Conservation (phyloP, 2,113 vertebrate genomes). For the Synodontis membranacea region DNA sequence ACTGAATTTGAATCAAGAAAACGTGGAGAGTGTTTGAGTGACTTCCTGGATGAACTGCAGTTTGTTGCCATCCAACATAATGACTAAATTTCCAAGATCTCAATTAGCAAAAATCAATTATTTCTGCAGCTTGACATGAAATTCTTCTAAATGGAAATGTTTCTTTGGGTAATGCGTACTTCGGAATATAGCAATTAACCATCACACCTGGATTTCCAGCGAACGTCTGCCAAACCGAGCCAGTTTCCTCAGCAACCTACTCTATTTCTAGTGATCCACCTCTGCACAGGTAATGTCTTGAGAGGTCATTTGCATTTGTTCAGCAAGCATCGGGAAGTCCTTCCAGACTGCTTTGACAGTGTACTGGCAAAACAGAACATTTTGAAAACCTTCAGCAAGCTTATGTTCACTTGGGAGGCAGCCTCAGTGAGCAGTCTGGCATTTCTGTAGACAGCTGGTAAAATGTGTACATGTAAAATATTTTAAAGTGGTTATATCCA, state of each 20-base stretch:
- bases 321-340: neutral
- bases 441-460: constrained; percentile 27
- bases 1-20: neutral
- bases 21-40: neutral
- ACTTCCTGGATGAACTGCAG: neutral
- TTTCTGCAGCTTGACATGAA: neutral
- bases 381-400: constrained; percentile 17
- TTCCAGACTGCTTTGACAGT: constrained; percentile 1
- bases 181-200: neutral
- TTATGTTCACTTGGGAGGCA: constrained; percentile 18
- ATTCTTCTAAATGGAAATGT: neutral
- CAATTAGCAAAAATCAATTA: neutral
- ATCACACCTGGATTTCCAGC: neutral
- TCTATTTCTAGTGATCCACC: neutral
- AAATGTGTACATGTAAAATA: constrained; percentile 27
- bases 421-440: constrained; percentile 7
- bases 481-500: constrained; percentile 13
- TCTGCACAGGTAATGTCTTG: constrained; percentile 10
- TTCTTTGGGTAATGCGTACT: neutral
- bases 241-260: neutral
- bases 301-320: neutral
- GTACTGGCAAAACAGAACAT: constrained; percentile 4
- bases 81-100: neutral
- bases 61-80: neutral
- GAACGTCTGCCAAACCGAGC: neutral